phyloP scores from a whole-genome alignment of 2,888 invertebrate species.

The Aporophyla lueneburgensis region DNA sequence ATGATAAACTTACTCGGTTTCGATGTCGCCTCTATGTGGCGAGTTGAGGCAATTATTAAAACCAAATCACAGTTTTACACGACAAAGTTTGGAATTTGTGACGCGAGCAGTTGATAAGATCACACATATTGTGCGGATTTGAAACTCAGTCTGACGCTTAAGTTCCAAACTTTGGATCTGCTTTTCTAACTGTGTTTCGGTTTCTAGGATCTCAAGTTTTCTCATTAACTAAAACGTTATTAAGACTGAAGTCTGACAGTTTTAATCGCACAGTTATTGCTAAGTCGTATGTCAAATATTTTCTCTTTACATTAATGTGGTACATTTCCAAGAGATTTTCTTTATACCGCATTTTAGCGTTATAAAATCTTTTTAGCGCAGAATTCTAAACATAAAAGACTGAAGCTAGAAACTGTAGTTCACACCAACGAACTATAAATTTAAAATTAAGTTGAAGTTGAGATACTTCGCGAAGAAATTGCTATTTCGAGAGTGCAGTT shows the following conservation, averaged over 20 bases:
- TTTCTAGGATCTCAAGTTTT: slow-evolving; percentile 29
- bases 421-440: slow-evolving; percentile 67
- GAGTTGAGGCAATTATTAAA: slow-evolving; percentile 59
- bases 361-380: slow-evolving; percentile 35
- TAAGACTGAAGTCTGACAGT: slow-evolving; percentile 7
- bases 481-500: slow-evolving; percentile 66
- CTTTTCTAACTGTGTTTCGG: slow-evolving; percentile 26
- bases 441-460: slow-evolving; percentile 68
- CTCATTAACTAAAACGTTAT: slow-evolving; percentile 18
- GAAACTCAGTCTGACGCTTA: slow-evolving; percentile 28
- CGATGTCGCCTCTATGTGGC: slow-evolving; percentile 29
- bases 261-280: background rate
- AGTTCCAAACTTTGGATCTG: slow-evolving; percentile 35
- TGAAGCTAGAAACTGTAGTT: slow-evolving; percentile 63
- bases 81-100: slow-evolving; percentile 45
- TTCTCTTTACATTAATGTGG: background rate
- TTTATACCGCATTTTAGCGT: slow-evolving; percentile 17
- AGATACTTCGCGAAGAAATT: slow-evolving; percentile 63
- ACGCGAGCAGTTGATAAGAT: slow-evolving; percentile 47
- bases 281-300: slow-evolving; percentile 5
- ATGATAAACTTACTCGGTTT: slow-evolving; percentile 65
- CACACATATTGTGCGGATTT: slow-evolving; percentile 55
- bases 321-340: background rate
- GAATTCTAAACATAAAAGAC: slow-evolving; percentile 49
- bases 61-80: slow-evolving; percentile 45